A percentile compares a stretch with the other conserved stretches of the same genome.
phyloP scores from a whole-genome alignment of 2,797 vertebrate species.

The Sebastes nivosus region DNA sequence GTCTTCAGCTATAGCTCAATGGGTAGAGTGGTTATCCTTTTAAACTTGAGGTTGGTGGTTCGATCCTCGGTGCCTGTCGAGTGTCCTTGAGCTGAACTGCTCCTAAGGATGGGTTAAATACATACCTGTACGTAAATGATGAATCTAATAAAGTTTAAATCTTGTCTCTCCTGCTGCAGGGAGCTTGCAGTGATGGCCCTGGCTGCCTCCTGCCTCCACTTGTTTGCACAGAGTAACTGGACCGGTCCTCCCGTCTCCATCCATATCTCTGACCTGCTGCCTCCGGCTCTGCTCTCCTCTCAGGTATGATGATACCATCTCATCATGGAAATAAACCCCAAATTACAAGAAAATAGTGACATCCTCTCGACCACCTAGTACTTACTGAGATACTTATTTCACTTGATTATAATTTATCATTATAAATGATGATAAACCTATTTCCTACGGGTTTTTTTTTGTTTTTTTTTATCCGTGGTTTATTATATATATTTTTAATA shows the following conservation, averaged over 20 bases:
- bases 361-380: not conserved
- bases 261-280: conserved; percentile 84
- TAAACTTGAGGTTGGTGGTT: too few relatives aligned
- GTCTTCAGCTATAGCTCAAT: not conserved
- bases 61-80: too few relatives aligned
- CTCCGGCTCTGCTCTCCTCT: conserved; percentile 76
- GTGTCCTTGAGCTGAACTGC: too few relatives aligned
- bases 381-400: not conserved
- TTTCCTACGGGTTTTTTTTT: not conserved
- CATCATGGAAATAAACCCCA: not conserved
- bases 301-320: conserved; percentile 80
- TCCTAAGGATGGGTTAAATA: too few relatives aligned
- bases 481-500: not conserved
- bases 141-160: too few relatives aligned
- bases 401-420: not conserved
- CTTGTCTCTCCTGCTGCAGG: conserved; percentile 72
- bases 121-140: too few relatives aligned
- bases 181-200: conserved; percentile 86
- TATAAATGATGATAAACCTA: not conserved
- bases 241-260: conserved; percentile 88
- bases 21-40: too few relatives aligned
- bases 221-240: conserved; percentile 97
- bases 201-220: conserved; percentile 89
- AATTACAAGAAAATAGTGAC: not conserved
- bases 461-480: accelerated